Percentiles rank a stretch among this genome's conserved stretches.
These are phyloP conservation scores for Aporophyla lueneburgensis DNA, from an alignment of 2,888 invertebrate species.

Conservation along the genomic window DNA sequence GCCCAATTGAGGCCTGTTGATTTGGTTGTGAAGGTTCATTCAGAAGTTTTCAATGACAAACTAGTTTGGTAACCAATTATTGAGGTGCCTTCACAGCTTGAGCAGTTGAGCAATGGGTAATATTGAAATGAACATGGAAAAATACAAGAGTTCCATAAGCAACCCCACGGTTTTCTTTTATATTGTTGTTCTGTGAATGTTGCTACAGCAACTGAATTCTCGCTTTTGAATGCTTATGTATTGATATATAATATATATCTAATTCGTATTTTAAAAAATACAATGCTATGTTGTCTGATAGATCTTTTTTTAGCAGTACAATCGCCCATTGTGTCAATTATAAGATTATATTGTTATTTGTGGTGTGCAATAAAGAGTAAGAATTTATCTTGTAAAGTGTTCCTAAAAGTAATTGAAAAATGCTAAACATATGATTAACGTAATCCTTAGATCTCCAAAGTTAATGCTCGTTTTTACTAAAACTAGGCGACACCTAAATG, in stretches of 20 bases:
- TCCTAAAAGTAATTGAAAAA: neutral
- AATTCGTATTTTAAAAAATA: neutral
- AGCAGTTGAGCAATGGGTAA: too few relatives aligned
- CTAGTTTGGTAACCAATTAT: neutral
- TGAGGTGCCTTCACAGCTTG: neutral
- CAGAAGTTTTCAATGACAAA: neutral
- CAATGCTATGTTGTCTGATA: neutral
- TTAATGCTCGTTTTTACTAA: neutral
- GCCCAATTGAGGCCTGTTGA: neutral
- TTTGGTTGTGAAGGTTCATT: slow-evolving; percentile 2
- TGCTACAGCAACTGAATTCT: neutral
- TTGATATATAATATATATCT: too few relatives aligned
- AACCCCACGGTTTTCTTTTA: neutral
- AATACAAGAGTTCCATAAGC: neutral
- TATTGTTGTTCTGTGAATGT: neutral
- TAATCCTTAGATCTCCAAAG: neutral
- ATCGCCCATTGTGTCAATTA: too few relatives aligned
- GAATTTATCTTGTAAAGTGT: neutral
- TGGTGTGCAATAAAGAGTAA: neutral
- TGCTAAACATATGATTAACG: too few relatives aligned
- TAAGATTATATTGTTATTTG: neutral
- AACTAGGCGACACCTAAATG: neutral
- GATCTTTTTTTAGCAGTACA: too few relatives aligned
- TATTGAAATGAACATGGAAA: too few relatives aligned
- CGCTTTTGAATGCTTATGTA: neutral